These are phyloP conservation scores for Drosophila koepferae DNA, from an alignment of 2,888 invertebrate species.

Conservation along the genomic window DNA sequence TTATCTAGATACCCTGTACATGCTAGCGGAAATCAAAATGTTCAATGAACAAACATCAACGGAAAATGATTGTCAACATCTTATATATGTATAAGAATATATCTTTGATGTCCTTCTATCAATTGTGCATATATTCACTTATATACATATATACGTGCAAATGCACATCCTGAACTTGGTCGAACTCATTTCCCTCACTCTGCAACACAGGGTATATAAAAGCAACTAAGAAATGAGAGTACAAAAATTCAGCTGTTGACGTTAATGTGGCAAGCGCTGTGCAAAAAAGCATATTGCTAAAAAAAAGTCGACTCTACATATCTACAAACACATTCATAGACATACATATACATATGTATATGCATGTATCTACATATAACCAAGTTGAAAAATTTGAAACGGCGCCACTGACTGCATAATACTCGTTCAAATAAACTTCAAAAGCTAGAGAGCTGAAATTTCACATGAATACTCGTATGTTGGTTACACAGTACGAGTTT, in stretches of 20 bases:
- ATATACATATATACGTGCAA: neutral
- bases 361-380: neutral
- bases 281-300: constrained; percentile 31
- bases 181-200: neutral
- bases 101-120: too few relatives aligned
- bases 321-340: constrained; percentile 5
- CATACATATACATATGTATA: neutral
- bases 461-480: too few relatives aligned
- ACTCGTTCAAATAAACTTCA: neutral
- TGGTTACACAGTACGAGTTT: too few relatives aligned
- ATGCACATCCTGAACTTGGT: constrained; percentile 5
- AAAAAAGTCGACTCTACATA: constrained; percentile 19
- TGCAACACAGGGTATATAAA: constrained; percentile 36
- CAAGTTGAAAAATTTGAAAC: neutral
- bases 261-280: constrained; percentile 59
- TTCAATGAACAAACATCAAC: neutral
- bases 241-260: constrained; percentile 57
- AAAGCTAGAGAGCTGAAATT: too few relatives aligned
- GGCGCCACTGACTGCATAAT: neutral
- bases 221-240: constrained; percentile 66
- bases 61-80: neutral
- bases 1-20: constrained; percentile 6
- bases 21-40: neutral
- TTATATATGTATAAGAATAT: neutral
- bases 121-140: too few relatives aligned